Conservation (phyloP, 2,797 vertebrate species). For the Liasis olivaceus region DNA sequence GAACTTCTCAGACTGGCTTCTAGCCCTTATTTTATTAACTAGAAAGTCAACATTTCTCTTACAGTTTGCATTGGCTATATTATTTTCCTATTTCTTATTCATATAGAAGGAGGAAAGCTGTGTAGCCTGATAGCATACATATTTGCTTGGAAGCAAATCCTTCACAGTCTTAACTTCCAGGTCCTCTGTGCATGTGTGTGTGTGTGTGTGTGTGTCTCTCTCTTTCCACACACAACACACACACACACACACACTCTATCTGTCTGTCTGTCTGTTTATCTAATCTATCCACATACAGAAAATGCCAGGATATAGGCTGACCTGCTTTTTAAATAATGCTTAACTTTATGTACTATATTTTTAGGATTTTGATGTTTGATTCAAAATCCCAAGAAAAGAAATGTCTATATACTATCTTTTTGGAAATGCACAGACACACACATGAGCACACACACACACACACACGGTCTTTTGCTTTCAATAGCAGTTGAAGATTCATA, state of each 20-base stretch:
- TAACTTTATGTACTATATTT: not conserved
- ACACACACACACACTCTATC: too few relatives aligned
- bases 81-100: slow-evolving; percentile 10
- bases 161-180: not conserved
- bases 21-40: slow-evolving; percentile 14
- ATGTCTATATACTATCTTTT: not conserved
- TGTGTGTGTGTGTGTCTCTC: too few relatives aligned
- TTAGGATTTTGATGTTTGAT: slow-evolving; percentile 24
- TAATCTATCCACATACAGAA: not conserved
- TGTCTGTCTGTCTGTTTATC: too few relatives aligned
- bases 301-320: not conserved
- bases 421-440: not conserved
- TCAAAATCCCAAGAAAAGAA: slow-evolving; percentile 27
- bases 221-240: too few relatives aligned
- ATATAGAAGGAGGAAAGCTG: not conserved
- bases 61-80: not conserved
- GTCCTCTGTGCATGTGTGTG: not conserved
- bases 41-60: slow-evolving; percentile 18
- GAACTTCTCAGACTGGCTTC: not conserved
- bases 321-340: not conserved
- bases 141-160: not conserved
- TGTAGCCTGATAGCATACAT: not conserved
- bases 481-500: not conserved
- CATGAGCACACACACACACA: not conserved
- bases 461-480: not conserved